Evolutionary conservation across 2,113 vertebrate genomes (phyloP).

Genomic region (Morone chrysops): DNA sequence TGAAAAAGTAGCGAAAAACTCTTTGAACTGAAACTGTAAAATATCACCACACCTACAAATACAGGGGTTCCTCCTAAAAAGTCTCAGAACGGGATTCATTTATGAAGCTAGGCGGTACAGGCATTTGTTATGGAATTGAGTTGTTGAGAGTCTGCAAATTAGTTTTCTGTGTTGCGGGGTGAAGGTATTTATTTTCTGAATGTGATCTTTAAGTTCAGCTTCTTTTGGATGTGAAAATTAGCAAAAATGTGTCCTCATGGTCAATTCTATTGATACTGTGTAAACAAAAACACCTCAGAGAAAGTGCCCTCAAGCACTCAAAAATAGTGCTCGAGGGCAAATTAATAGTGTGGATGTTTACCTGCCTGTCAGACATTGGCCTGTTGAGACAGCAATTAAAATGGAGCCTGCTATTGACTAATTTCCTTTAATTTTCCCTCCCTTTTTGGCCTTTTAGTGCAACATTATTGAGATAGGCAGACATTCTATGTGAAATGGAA

Average conservation of each 20-base stretch:
- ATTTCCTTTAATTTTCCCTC: conserved; percentile 6
- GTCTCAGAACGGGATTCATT: not conserved
- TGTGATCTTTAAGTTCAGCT: not conserved
- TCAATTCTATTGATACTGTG: not conserved
- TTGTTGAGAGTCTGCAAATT: not conserved
- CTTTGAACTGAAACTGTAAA: conserved; percentile 46
- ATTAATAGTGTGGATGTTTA: conserved; percentile 44
- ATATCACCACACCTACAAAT: conserved; percentile 30
- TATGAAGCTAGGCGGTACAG: not conserved
- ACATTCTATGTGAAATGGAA: conserved; percentile 5
- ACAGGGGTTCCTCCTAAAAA: conserved; percentile 7
- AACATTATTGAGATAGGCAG: not conserved
- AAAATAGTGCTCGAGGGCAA: conserved; percentile 9
- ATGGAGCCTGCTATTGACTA: conserved; percentile 8
- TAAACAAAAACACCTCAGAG: conserved; percentile 10
- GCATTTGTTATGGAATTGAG: not conserved
- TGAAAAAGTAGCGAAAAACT: conserved; percentile 19
- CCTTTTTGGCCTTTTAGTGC: conserved; percentile 19
- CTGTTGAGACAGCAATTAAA: conserved; percentile 46
- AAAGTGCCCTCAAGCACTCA: not conserved
- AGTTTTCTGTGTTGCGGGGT: not conserved
- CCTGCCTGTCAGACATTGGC: conserved; percentile 41
- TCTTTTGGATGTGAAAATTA: not conserved
- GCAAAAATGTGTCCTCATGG: not conserved
- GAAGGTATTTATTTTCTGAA: not conserved